These are phyloP conservation scores for Diorhabda elongata DNA, from an alignment of 1,140 invertebrate genomes.

Conservation along the genomic window DNA sequence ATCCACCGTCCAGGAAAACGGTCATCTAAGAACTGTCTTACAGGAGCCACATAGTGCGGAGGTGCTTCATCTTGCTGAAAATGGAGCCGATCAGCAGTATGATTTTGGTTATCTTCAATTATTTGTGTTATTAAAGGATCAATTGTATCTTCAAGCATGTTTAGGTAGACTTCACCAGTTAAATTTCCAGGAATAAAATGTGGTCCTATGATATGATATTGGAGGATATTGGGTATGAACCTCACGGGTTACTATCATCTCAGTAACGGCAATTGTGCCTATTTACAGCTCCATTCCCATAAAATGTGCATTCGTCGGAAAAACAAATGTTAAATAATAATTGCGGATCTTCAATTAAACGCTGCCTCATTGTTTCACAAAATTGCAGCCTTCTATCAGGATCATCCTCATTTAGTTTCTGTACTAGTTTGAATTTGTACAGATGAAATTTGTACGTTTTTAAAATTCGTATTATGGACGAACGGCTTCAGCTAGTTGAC, in stretches of 20 bases:
- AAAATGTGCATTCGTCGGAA: constrained; percentile 17
- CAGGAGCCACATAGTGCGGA: no score
- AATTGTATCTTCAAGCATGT: no score
- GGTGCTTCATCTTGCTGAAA: no score
- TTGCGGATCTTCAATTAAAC: not conserved
- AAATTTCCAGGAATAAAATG: constrained; percentile 12
- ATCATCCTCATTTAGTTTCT: constrained; percentile 22
- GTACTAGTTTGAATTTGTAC: constrained; percentile 13
- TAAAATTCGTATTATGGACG: no score
- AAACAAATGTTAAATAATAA: constrained; percentile 17
- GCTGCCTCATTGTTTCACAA: constrained; percentile 11
- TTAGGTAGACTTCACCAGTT: not conserved
- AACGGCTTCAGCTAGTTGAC: no score
- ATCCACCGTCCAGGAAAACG: no score
- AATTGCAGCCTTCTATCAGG: constrained; percentile 18
- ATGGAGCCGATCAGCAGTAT: no score
- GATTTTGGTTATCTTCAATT: no score
- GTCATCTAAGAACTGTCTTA: no score
- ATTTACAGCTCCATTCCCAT: constrained; percentile 6
- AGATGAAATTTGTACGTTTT: no score
- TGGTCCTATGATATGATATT: not conserved
- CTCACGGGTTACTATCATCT: not conserved
- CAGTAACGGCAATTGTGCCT: constrained; percentile 17
- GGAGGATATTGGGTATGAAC: constrained; percentile 4
- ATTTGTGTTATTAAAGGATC: no score